Evolutionary conservation across 53 echinoderm and acorn worm genomes (phyloP).

Genomic region (Echinarachnius parma): DNA sequence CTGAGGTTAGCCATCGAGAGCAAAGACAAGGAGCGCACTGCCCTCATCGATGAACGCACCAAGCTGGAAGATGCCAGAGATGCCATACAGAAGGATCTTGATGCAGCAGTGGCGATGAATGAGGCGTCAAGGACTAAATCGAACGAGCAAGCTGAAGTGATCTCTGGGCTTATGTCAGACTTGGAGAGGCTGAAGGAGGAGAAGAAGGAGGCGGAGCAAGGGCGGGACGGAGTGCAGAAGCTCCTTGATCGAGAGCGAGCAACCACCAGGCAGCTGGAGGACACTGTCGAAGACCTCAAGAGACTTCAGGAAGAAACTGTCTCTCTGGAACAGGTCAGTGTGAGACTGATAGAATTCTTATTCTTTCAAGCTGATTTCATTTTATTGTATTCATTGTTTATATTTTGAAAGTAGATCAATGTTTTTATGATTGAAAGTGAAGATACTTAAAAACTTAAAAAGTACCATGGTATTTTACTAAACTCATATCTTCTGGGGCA

Average conservation of each 20-base stretch:
- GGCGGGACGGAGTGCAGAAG: constrained; percentile 19
- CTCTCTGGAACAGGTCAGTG: constrained; percentile 59
- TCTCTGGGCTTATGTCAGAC: constrained; percentile 33
- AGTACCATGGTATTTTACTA: too few species aligned
- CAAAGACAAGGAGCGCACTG: constrained; percentile 37
- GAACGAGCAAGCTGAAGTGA: constrained; percentile 15
- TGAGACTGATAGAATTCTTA: too few species aligned
- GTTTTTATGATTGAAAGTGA: too few species aligned
- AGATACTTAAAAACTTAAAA: too few species aligned
- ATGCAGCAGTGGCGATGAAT: neutral
- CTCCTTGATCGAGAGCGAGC: constrained; percentile 47
- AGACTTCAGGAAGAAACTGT: constrained; percentile 63
- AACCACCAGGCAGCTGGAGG: constrained; percentile 50
- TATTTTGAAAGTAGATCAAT: too few species aligned
- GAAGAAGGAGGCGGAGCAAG: constrained; percentile 24
- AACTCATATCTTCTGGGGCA: too few species aligned
- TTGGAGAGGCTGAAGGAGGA: constrained; percentile 24
- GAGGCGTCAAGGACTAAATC: constrained; percentile 1
- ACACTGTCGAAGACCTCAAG: constrained; percentile 66
- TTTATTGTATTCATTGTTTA: too few species aligned
- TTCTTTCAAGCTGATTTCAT: too few species aligned
- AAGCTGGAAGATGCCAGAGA: constrained; percentile 16
- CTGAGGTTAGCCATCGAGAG: constrained; percentile 13
- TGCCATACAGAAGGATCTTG: neutral
- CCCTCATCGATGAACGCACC: constrained; percentile 11